A percentile compares a stretch with the other conserved stretches of the same genome.
These are phyloP conservation scores for Drosophila yakuba DNA, from an alignment of 1,140 invertebrate species.

Conservation along the genomic window DNA sequence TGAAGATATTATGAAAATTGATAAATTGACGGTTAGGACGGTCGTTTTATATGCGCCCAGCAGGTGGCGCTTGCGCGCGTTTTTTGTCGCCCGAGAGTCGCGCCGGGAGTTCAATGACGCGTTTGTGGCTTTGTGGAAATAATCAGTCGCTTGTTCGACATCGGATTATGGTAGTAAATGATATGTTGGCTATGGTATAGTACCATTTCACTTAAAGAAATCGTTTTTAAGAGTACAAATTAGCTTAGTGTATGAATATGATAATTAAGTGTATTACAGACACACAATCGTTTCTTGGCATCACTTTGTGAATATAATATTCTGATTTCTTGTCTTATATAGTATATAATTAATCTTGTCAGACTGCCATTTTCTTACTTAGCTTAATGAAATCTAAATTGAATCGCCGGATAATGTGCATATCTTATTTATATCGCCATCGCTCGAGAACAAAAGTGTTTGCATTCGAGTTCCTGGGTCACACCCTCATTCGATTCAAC, in stretches of 20 bases:
- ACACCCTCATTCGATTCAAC: conserved; percentile 16
- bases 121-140: conserved; percentile 26
- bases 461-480: conserved; percentile 26
- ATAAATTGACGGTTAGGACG: conserved; percentile 57
- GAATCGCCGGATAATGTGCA: not conserved
- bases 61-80: conserved; percentile 54
- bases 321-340: no score
- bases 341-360: no score
- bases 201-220: no score
- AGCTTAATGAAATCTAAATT: conserved; percentile 1
- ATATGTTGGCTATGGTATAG: conserved; percentile 39
- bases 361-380: not conserved
- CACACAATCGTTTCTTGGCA: no score
- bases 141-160: conserved; percentile 34
- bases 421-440: conserved; percentile 6
- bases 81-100: conserved; percentile 42
- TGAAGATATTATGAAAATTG: conserved; percentile 39
- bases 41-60: conserved; percentile 21
- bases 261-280: no score
- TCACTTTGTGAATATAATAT: no score
- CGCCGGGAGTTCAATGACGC: conserved; percentile 31
- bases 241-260: no score
- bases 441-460: conserved; percentile 9
- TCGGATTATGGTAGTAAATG: conserved; percentile 54
- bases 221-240: no score